phyloP scores from a whole-genome alignment of 1,140 invertebrate genomes.

The Cotesia chilonis region DNA sequence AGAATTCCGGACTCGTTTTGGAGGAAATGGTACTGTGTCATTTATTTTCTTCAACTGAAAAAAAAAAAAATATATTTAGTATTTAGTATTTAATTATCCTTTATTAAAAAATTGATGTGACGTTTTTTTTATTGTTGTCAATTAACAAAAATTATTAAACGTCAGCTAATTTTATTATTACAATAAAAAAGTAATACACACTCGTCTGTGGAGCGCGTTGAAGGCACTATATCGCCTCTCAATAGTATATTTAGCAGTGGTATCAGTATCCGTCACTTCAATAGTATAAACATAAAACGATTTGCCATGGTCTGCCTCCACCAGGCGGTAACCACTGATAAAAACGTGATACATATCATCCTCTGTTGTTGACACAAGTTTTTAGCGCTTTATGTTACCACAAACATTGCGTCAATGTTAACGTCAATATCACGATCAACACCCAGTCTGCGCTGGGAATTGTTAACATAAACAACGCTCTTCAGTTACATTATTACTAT shows the following conservation, averaged over 20 bases:
- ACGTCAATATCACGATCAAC: neutral
- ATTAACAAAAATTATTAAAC: neutral
- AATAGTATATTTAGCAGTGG: slow-evolving; percentile 61
- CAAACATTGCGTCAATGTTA: neutral
- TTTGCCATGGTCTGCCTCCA: slow-evolving; percentile 60
- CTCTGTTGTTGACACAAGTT: slow-evolving; percentile 30
- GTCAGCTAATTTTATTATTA: too few species aligned
- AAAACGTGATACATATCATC: slow-evolving; percentile 63
- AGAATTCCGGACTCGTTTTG: slow-evolving; percentile 71
- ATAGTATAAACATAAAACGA: slow-evolving; percentile 70
- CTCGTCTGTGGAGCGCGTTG: slow-evolving; percentile 70
- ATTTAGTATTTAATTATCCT: neutral
- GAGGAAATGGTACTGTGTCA: slow-evolving; percentile 69
- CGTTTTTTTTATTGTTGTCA: too few species aligned
- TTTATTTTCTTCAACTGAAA: slow-evolving; percentile 52
- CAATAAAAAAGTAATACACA: slow-evolving; percentile 44
- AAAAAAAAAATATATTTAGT: neutral
- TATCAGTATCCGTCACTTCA: slow-evolving; percentile 62
- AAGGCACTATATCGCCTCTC: slow-evolving; percentile 72
- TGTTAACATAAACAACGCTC: too few species aligned
- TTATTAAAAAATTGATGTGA: too few species aligned
- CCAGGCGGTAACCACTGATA: slow-evolving; percentile 62
- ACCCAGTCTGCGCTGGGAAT: too few species aligned
- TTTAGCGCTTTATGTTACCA: slow-evolving; percentile 13
- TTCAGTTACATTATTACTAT: too few species aligned